Evolutionary conservation across 2,888 invertebrate genomes (phyloP).

Genomic region (Penaeus monodon): DNA sequence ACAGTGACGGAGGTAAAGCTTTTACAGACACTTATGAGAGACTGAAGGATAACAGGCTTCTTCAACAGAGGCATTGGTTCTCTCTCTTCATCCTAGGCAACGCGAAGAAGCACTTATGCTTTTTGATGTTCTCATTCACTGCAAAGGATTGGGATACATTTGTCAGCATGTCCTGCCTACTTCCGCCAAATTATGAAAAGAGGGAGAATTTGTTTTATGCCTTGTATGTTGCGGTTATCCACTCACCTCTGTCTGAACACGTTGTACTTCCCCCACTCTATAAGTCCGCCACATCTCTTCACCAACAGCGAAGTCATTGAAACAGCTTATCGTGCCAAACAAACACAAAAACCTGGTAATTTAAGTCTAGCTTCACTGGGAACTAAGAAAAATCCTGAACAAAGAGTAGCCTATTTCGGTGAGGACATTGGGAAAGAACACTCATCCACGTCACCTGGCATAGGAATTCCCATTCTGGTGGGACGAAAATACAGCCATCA

Average conservation of each 20-base stretch:
- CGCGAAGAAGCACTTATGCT: constrained; percentile 65
- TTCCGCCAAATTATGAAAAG: constrained; percentile 73
- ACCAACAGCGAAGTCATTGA: constrained; percentile 76
- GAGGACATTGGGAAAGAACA: constrained; percentile 80
- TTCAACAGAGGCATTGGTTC: constrained; percentile 54
- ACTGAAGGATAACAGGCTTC: constrained; percentile 26
- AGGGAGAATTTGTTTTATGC: constrained; percentile 78
- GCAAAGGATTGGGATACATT: constrained; percentile 66
- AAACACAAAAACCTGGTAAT: constrained; percentile 66
- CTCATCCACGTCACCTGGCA: constrained; percentile 73
- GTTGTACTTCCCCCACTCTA: constrained; percentile 78
- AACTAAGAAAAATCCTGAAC: constrained; percentile 73
- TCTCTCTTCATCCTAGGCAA: constrained; percentile 65
- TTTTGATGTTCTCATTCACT: constrained; percentile 65
- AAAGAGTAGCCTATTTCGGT: constrained; percentile 79
- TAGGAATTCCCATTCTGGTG: constrained; percentile 64
- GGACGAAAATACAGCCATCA: constrained; percentile 41
- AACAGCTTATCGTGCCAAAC: constrained; percentile 69
- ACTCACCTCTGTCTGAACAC: constrained; percentile 70
- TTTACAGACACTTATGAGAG: constrained; percentile 4
- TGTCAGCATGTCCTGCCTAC: constrained; percentile 64
- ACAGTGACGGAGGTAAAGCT: constrained; percentile 27
- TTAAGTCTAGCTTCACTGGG: constrained; percentile 67
- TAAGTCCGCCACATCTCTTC: constrained; percentile 78
- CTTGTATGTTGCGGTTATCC: constrained; percentile 75